Evolutionary conservation across 2,113 vertebrate genomes (phyloP), one percentile per base, ranked within the genome.

Genomic region (Oostethus manadensis): DNA sequence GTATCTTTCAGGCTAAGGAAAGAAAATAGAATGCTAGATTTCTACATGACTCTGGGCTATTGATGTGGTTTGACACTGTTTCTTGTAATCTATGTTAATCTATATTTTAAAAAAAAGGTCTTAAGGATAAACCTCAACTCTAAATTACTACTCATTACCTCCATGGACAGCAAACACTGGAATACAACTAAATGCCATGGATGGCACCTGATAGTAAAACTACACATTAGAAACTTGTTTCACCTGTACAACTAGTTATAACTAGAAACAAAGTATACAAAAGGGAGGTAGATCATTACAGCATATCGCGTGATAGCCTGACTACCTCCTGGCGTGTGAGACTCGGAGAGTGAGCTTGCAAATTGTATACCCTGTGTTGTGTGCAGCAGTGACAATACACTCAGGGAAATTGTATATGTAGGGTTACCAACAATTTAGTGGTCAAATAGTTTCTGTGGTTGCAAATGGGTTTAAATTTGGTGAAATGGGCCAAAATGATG

Each of bases 321-420:
- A 8, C 33, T 38, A 38, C n/a, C 5, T 55, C 8, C 21, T 55
- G 7, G 8, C 40, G 35, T 11, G 8, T 14, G 20, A 6, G n/a
- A 20, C n/a, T 4, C 20, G 35, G n/a, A 20, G 1, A 54, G n/a
- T 33, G 16, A 53, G 26, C 38, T 18, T 17, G 51, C 10, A 40
- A 14, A 38, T 38, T 20, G 7, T 20, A 54, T 7, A 11, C n/a
- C 6, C 5, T 7, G 17, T 10, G 6, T 20, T 33, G 50, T 29
- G 50, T 10, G 10, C 15, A n/a, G 26, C 16, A 23, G 17, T 33
- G 6, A 96, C 85, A n/a, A n/a, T n/a, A n/a, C n/a, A n/a, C 23
- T 51, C 23, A 15, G 6, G 15, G 21, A 51, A 1, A 26, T 14
- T 51, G 3, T 29, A 33, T 4, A 33, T 6, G 29, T 7, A 8